These are phyloP conservation scores for Strongylocentrotus purpuratus DNA, from an alignment of 35 echinoderm and acorn worm genomes.

Conservation along the genomic window DNA sequence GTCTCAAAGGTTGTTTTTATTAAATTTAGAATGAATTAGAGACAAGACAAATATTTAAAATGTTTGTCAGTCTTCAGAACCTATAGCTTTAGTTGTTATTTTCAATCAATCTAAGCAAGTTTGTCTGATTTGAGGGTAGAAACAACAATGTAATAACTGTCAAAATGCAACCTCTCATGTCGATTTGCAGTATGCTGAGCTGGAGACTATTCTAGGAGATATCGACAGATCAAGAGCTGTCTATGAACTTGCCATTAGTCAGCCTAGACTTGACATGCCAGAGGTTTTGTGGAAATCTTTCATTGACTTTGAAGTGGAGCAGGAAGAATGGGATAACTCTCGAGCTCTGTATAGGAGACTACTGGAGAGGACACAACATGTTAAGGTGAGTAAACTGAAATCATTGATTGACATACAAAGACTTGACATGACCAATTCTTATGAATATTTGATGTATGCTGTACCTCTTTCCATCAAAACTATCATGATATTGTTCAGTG, in stretches of 20 bases:
- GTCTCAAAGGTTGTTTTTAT: too few relatives aligned
- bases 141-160: too few relatives aligned
- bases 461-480: too few relatives aligned
- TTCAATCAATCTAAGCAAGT: too few relatives aligned
- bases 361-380: slow-evolving; percentile 96
- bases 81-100: too few relatives aligned
- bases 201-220: slow-evolving; percentile 92
- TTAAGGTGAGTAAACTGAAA: slow-evolving; percentile 71
- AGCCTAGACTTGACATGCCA: slow-evolving; percentile 95
- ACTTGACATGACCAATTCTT: too few relatives aligned
- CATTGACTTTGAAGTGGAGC: slow-evolving; percentile 99
- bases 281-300: slow-evolving; percentile 97
- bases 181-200: slow-evolving; percentile 71
- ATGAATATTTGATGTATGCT: too few relatives aligned
- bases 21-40: too few relatives aligned
- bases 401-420: neutral
- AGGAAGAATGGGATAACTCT: slow-evolving; percentile 93
- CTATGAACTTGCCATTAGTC: slow-evolving; percentile 93
- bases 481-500: too few relatives aligned
- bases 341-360: slow-evolving; percentile 83
- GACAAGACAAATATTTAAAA: too few relatives aligned
- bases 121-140: too few relatives aligned
- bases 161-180: neutral
- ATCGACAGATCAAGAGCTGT: slow-evolving; percentile 80
- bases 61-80: too few relatives aligned